A percentile compares a stretch with the other conserved stretches of the same genome.
These are phyloP conservation scores for Drosophila mayri DNA, from an alignment of 1,140 invertebrate genomes.

Conservation along the genomic window DNA sequence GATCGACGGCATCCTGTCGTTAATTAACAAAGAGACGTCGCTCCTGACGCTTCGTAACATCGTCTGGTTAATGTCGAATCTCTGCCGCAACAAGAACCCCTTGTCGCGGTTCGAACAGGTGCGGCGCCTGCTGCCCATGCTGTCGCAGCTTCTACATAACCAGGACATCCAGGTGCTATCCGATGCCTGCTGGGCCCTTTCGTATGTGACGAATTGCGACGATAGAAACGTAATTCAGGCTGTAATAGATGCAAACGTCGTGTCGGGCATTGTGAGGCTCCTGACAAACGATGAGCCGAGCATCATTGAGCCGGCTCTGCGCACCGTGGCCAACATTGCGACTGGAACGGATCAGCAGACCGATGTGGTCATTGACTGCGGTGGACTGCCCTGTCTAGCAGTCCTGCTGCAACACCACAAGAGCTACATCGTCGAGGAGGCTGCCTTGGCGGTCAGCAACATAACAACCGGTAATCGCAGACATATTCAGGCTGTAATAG, in stretches of 20 bases:
- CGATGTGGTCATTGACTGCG: conserved; percentile 93
- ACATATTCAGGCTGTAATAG: conserved; percentile 98
- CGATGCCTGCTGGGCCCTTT: conserved; percentile 98
- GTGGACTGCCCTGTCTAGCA: conserved; percentile 90
- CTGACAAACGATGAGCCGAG: conserved; percentile 89
- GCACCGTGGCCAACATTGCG: conserved; percentile 94
- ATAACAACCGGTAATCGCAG: conserved; percentile 97
- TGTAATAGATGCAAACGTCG: conserved; percentile 90
- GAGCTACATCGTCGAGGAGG: conserved; percentile 93
- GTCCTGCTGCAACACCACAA: conserved; percentile 91
- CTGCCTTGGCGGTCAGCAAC: conserved; percentile 99
- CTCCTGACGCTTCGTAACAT: conserved; percentile 87
- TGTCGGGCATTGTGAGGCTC: conserved; percentile 91
- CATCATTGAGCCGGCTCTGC: conserved; percentile 95
- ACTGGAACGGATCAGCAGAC: conserved; percentile 94
- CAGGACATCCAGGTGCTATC: conserved; percentile 92
- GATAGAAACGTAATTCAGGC: conserved; percentile 95
- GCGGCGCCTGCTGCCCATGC: conserved; percentile 92
- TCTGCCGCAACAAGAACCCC: conserved; percentile 92
- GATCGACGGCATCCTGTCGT: conserved; percentile 88
- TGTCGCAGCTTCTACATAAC: conserved; percentile 91
- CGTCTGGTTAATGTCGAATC: conserved; percentile 96
- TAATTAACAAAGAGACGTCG: conserved; percentile 87
- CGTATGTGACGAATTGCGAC: conserved; percentile 95
- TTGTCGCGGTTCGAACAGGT: conserved; percentile 91